Percentiles rank a stretch among this genome's conserved stretches.
These are phyloP conservation scores for Melanchra persicariae DNA, from an alignment of 2,888 invertebrate species.

Conservation along the genomic window DNA sequence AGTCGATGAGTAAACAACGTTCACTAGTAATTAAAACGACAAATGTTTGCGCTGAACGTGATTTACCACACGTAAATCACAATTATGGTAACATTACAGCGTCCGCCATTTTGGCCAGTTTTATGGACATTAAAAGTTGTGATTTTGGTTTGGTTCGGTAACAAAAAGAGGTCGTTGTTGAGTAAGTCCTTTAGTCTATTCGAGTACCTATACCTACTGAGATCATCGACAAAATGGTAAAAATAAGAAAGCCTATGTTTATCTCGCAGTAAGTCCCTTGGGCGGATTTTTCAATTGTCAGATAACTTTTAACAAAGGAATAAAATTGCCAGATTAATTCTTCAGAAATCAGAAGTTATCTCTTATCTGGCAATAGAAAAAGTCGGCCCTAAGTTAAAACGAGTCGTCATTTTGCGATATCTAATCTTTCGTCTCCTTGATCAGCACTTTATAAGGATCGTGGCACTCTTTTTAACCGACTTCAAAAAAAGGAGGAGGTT, in stretches of 20 bases:
- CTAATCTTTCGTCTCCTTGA: no score
- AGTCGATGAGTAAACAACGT: constrained; percentile 32
- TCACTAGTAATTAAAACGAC: constrained; percentile 44
- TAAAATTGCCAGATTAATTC: no score
- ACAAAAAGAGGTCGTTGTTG: constrained; percentile 18
- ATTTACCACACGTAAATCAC: constrained; percentile 29
- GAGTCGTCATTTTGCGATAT: not conserved
- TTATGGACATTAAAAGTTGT: constrained; percentile 29
- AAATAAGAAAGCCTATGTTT: not conserved
- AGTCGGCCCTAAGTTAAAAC: not conserved
- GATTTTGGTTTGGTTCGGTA: constrained; percentile 15
- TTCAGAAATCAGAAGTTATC: no score
- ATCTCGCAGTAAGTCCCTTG: not conserved
- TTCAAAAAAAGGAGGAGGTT: no score
- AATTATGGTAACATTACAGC: constrained; percentile 7
- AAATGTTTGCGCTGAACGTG: constrained; percentile 16
- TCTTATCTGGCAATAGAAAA: no score
- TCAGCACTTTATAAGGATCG: no score
- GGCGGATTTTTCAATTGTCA: no score
- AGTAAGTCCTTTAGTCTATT: not conserved
- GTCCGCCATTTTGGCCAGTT: constrained; percentile 16
- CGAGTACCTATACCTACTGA: not conserved
- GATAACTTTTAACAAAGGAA: no score
- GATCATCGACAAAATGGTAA: not conserved
- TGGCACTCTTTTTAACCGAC: no score